Percentiles rank a stretch among this genome's conserved stretches.
Conservation (phyloP, 2,888 invertebrate species). For the Temnothorax ravouxi region DNA sequence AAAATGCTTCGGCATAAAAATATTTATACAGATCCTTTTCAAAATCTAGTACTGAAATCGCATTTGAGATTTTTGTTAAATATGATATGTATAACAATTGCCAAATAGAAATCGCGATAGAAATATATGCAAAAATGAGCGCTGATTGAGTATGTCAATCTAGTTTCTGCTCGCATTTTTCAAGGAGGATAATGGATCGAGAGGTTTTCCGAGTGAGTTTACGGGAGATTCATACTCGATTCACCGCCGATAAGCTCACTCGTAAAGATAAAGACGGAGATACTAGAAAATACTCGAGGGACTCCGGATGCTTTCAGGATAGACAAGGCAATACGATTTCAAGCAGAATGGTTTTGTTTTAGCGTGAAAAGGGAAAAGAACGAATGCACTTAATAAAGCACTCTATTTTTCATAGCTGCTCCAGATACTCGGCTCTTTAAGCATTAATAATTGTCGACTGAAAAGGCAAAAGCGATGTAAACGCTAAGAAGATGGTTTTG, state of each 20-base stretch:
- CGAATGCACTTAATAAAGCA: slow-evolving; percentile 43
- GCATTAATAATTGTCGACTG: slow-evolving; percentile 44
- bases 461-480: slow-evolving; percentile 30
- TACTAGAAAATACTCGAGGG: slow-evolving; percentile 52
- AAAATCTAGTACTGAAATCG: neutral
- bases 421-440: slow-evolving; percentile 23
- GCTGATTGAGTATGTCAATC: slow-evolving; percentile 31
- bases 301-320: slow-evolving; percentile 51
- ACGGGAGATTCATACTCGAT: slow-evolving; percentile 80
- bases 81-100: slow-evolving; percentile 3
- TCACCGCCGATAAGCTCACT: slow-evolving; percentile 75
- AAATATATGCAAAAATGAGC: slow-evolving; percentile 17
- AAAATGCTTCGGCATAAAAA: neutral
- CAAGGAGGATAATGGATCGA: slow-evolving; percentile 63
- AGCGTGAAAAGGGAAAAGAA: slow-evolving; percentile 22
- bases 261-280: slow-evolving; percentile 77
- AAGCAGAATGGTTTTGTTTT: slow-evolving; percentile 37
- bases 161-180: slow-evolving; percentile 47
- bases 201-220: slow-evolving; percentile 71
- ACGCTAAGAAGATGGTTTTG: slow-evolving; percentile 18
- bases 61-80: neutral
- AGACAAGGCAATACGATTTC: slow-evolving; percentile 52
- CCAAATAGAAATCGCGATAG: neutral
- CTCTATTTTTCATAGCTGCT: slow-evolving; percentile 28
- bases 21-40: neutral